phyloP scores from a whole-genome alignment of 2,888 invertebrate genomes.

The Podabrus alpinus region DNA sequence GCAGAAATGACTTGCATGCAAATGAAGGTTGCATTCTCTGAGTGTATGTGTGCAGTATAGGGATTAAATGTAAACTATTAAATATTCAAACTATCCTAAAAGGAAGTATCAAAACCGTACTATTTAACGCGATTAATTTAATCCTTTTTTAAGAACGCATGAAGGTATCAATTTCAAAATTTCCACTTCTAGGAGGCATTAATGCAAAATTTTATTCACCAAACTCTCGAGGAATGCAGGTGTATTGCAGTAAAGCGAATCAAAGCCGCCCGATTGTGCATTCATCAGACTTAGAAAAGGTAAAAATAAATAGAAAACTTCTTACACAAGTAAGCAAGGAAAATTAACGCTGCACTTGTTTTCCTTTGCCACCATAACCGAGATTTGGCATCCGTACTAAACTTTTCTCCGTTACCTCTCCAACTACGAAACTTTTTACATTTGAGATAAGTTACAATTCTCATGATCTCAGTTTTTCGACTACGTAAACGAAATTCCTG shows the following conservation, averaged over 20 bases:
- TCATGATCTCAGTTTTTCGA: neutral
- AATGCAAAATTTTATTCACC: neutral
- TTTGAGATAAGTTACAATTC: neutral
- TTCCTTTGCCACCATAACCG: neutral
- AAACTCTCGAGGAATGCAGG: neutral
- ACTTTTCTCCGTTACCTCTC: neutral
- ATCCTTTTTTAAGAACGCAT: neutral
- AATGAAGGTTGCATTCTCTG: neutral
- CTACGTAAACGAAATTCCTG: neutral
- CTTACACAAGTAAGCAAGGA: neutral
- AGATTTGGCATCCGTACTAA: neutral
- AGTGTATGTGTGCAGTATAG: neutral
- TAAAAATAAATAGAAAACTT: neutral
- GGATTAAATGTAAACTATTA: neutral
- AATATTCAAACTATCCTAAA: neutral
- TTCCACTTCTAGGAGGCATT: neutral
- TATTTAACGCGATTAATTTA: neutral
- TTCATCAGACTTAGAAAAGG: neutral
- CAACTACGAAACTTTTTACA: neutral
- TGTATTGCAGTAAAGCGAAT: neutral
- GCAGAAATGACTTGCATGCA: neutral
- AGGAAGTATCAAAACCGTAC: neutral
- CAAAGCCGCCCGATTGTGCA: neutral
- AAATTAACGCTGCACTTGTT: neutral
- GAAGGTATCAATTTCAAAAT: neutral